Conservation (phyloP, 2,797 vertebrate species). For the Diplodus sargus region DNA sequence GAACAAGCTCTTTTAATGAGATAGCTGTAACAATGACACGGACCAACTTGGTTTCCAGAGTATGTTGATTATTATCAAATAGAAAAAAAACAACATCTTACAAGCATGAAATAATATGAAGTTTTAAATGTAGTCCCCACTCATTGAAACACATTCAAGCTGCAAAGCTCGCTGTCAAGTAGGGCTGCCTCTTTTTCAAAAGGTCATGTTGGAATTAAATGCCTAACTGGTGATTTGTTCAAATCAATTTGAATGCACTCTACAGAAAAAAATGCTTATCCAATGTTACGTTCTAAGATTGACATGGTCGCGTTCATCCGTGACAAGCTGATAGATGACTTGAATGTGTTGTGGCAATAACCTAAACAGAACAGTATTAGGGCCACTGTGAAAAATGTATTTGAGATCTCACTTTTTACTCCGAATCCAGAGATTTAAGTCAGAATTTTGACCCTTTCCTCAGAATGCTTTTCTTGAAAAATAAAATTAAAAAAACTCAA, state of each 20-base stretch:
- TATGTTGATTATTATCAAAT: neutral
- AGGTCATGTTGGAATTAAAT: neutral
- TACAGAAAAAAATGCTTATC: neutral
- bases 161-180: slow-evolving; percentile 28
- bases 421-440: no score
- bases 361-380: no score
- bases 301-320: no score
- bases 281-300: no score
- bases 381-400: no score
- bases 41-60: neutral
- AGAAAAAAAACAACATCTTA: neutral
- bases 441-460: no score
- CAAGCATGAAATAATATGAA: slow-evolving; percentile 6
- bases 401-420: no score
- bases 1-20: neutral
- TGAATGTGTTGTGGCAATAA: neutral
- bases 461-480: no score
- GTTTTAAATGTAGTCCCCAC: slow-evolving; percentile 9
- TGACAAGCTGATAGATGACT: neutral
- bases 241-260: neutral
- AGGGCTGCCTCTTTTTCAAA: slow-evolving; percentile 19
- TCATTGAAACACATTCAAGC: slow-evolving; percentile 30
- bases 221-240: neutral
- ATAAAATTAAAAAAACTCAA: no score
- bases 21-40: neutral